Conservation (phyloP, 2,888 invertebrate species). For the Drosophila maculinotata region DNA sequence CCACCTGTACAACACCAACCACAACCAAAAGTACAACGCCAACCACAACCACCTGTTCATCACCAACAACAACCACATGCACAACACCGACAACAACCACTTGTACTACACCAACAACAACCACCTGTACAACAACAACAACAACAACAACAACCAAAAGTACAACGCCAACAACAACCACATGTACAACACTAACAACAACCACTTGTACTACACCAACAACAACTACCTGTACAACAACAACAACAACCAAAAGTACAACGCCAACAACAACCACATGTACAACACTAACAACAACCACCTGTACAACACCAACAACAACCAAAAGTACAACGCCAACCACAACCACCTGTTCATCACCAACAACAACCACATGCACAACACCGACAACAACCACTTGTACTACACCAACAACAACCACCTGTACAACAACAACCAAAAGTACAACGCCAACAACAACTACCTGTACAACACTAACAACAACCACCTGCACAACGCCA, state of each 20-base stretch:
- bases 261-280: constrained; percentile 21
- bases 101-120: constrained; percentile 2
- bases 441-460: constrained; percentile 12
- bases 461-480: constrained; percentile 18
- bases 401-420: constrained; percentile 7
- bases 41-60: constrained; percentile 16
- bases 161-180: neutral
- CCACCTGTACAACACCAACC: constrained; percentile 7
- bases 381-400: constrained; percentile 26
- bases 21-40: constrained; percentile 2
- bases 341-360: constrained; percentile 21
- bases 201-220: constrained; percentile 19
- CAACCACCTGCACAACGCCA: constrained; percentile 19
- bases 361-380: constrained; percentile 22
- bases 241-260: constrained; percentile 22
- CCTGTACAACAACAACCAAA: constrained; percentile 15
- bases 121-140: constrained; percentile 10
- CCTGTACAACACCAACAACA: constrained; percentile 17
- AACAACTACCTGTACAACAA: constrained; percentile 2
- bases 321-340: constrained; percentile 11
- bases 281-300: constrained; percentile 27
- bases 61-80: constrained; percentile 24
- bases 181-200: neutral
- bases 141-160: constrained; percentile 17
- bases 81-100: constrained; percentile 26